Evolutionary conservation across 2,888 invertebrate species (phyloP), one percentile per base, ranked within the genome.

Genomic region (Pilophorus perplexus): DNA sequence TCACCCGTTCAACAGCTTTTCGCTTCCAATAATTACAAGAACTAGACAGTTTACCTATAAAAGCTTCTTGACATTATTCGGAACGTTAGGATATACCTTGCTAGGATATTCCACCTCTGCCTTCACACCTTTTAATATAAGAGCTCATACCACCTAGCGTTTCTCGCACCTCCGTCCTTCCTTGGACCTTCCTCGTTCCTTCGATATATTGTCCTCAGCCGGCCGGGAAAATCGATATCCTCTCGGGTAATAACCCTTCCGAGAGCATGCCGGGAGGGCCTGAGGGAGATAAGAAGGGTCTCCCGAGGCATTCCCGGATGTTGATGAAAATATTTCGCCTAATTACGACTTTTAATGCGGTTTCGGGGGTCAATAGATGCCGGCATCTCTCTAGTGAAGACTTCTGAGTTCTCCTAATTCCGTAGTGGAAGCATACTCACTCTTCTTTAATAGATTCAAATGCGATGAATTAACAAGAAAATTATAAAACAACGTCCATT

Each of bases 241-340:
- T 46, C 46, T 12, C 16, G 52, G 52, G 52, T 52, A 52, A 52
- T 52, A 52, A 52, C 52, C 52, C 28, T n/a, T 10, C 28, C 16
- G 33, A 28, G 52, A 52, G 52, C 25, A 52, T 52, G 52, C 18
- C 2, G 52, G 18, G 52, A 33, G 52, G 28, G 28, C 28, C 52
- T 25, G 27, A 25, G 28, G 23, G n/a, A 52, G 52, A 14, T n/a
- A 14, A 18, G 50, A 27, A 50, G 50, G 25, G 25, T 14, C 14
- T 23, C 25, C 59, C 55, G 3, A 22, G 25, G 59, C 42, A 42
- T 59, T 59, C 42, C 42, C 52, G 14, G 23, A 12, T 40, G 42
- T 59, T 59, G 59, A 59, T 59, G 59, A 59, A 59, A 59, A 59
- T 59, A 59, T 59, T 59, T 59, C 23, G 59, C 59, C 59, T 59